phyloP scores from a whole-genome alignment of 2,888 invertebrate species.

The Punctoribates punctum region DNA sequence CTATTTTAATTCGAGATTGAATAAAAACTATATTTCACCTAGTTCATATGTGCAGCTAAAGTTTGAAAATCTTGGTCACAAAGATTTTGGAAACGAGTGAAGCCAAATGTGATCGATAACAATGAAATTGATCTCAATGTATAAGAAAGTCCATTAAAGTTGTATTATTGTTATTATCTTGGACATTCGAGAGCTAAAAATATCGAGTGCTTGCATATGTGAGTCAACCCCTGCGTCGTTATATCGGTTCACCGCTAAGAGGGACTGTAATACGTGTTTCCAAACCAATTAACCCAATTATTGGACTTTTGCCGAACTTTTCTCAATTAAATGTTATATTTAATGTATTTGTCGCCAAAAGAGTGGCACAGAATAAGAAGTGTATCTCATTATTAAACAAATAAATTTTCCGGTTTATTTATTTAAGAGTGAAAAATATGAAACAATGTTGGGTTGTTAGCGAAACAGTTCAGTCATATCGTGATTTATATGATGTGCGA shows the following conservation, averaged over 20 bases:
- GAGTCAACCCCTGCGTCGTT: conserved; percentile 1
- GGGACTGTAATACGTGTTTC: conserved; percentile 10
- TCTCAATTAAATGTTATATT: neutral
- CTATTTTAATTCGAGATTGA: too few relatives aligned
- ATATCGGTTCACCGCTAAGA: conserved; percentile 29
- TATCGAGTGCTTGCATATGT: conserved; percentile 5
- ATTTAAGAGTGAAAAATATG: conserved; percentile 1
- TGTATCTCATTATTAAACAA: conserved; percentile 27
- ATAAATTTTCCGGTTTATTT: conserved; percentile 19
- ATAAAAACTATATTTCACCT: too few relatives aligned
- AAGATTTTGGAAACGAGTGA: too few relatives aligned
- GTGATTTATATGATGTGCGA: conserved; percentile 15
- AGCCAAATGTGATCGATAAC: too few relatives aligned
- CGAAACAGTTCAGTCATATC: neutral
- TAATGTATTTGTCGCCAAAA: neutral
- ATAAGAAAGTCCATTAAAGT: too few relatives aligned
- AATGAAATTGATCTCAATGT: too few relatives aligned
- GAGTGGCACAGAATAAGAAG: neutral
- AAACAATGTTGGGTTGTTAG: conserved; percentile 13
- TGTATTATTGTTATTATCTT: neutral
- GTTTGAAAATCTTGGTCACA: too few relatives aligned
- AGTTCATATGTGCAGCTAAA: too few relatives aligned
- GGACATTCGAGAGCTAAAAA: neutral
- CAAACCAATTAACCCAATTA: conserved; percentile 27
- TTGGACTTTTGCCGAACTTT: neutral